A percentile compares a stretch with the other conserved stretches of the same genome.
Conservation (phyloP, 1,140 invertebrate species). For the Caenorhabditis inopinata region DNA sequence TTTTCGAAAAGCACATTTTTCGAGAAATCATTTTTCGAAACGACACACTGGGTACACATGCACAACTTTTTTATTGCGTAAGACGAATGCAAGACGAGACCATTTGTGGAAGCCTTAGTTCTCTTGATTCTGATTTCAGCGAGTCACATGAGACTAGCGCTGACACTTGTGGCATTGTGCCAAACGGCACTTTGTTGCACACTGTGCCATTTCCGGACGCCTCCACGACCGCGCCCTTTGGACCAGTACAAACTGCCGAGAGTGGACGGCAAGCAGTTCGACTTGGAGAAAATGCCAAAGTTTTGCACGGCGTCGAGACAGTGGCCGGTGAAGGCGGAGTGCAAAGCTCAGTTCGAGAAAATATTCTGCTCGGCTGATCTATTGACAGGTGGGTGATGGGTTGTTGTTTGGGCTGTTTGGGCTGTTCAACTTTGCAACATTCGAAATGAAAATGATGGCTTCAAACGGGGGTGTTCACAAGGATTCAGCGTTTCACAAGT, state of each 20-base stretch:
- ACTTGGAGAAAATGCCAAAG: constrained; percentile 38
- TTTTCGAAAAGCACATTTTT: too few relatives aligned
- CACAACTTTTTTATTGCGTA: too few relatives aligned
- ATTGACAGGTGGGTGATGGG: constrained; percentile 4
- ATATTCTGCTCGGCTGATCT: constrained; percentile 38
- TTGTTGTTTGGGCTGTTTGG: neutral
- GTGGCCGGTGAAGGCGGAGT: neutral
- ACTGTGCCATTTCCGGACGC: constrained; percentile 40
- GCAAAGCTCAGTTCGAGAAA: constrained; percentile 26
- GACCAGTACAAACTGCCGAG: constrained; percentile 47
- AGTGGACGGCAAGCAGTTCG: constrained; percentile 34
- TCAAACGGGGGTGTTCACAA: too few relatives aligned
- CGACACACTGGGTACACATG: too few relatives aligned
- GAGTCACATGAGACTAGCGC: too few relatives aligned
- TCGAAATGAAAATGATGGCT: too few relatives aligned
- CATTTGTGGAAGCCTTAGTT: too few relatives aligned
- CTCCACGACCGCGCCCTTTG: constrained; percentile 45
- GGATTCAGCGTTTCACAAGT: too few relatives aligned
- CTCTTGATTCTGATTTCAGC: too few relatives aligned
- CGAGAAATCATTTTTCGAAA: too few relatives aligned
- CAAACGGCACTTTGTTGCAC: constrained; percentile 29
- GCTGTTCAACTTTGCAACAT: too few relatives aligned
- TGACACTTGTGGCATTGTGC: neutral
- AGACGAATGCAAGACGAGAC: too few relatives aligned
- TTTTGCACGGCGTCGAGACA: constrained; percentile 28